phyloP scores from a whole-genome alignment of 1,140 invertebrate species.

The Lutraria rhynchaena region DNA sequence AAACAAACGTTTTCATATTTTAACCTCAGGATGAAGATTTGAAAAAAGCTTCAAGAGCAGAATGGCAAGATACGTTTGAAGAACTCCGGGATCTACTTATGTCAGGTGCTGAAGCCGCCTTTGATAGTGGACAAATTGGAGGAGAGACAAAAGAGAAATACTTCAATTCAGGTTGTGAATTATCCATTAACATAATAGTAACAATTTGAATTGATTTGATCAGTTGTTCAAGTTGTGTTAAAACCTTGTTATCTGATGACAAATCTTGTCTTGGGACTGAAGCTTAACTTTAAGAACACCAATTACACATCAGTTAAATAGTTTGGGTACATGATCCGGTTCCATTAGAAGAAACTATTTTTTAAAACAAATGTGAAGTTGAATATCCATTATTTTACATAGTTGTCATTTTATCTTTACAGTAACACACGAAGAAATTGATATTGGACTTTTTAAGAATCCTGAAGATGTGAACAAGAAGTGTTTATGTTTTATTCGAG shows the following conservation, averaged over 20 bases:
- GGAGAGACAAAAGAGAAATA: slow-evolving; percentile 54
- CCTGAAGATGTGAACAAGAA: slow-evolving; percentile 93
- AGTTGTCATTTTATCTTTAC: slow-evolving; percentile 26
- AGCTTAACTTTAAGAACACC: no score
- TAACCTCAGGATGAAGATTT: slow-evolving; percentile 49
- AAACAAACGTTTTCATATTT: no score
- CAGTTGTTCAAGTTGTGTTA: no score
- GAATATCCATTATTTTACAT: no score
- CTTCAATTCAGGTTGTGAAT: slow-evolving; percentile 43
- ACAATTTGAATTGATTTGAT: no score
- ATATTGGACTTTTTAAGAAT: slow-evolving; percentile 94
- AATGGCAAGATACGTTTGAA: slow-evolving; percentile 54
- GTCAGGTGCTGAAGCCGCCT: slow-evolving; percentile 28
- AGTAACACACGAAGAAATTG: slow-evolving; percentile 92
- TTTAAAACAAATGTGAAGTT: no score
- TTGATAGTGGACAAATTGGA: slow-evolving; percentile 48
- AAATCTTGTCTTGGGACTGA: no score
- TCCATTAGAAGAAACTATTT: no score
- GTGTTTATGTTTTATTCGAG: slow-evolving; percentile 94
- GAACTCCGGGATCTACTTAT: slow-evolving; percentile 43
- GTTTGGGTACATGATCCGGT: no score
- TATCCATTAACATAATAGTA: no score
- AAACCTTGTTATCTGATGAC: no score
- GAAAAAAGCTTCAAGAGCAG: slow-evolving; percentile 25
- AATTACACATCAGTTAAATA: no score